Evolutionary conservation across 2,113 vertebrate species (phyloP).

Genomic region (Ameiurus melas): DNA sequence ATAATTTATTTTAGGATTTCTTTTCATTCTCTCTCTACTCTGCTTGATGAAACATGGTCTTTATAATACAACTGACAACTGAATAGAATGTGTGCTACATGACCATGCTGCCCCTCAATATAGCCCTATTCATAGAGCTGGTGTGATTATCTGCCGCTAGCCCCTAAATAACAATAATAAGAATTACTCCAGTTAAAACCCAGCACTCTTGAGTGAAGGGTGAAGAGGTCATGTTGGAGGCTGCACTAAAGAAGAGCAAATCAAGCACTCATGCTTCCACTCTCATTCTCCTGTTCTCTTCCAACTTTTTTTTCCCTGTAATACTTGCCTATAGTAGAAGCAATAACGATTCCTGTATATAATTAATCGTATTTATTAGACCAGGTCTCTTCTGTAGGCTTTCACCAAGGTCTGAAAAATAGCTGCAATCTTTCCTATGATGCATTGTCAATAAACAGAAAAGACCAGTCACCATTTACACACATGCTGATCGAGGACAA

Average conservation of each 20-base stretch:
- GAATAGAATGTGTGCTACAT: constrained; percentile 42
- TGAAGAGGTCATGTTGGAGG: constrained; percentile 25
- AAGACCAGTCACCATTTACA: constrained; percentile 24
- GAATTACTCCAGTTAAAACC: constrained; percentile 44
- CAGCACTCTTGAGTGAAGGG: constrained; percentile 35
- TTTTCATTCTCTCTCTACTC: background rate
- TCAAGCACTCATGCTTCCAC: background rate
- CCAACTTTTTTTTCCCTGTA: constrained; percentile 31
- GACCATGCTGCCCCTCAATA: constrained; percentile 45
- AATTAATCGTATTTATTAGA: constrained; percentile 52
- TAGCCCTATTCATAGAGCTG: constrained; percentile 44
- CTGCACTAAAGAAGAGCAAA: constrained; percentile 7
- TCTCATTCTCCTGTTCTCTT: background rate
- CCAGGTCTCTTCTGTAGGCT: background rate
- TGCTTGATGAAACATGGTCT: constrained; percentile 39
- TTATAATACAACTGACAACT: constrained; percentile 45
- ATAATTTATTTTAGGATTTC: too few species aligned
- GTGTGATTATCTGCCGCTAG: constrained; percentile 44
- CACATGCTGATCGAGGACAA: constrained; percentile 22
- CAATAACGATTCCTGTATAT: constrained; percentile 52
- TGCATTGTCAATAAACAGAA: constrained; percentile 35
- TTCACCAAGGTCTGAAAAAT: constrained; percentile 30
- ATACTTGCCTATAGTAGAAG: constrained; percentile 37
- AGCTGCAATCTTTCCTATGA: constrained; percentile 24
- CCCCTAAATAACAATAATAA: constrained; percentile 52